Percentiles rank a stretch among this genome's conserved stretches.
These are phyloP conservation scores for Puntigrus tetrazona DNA, from an alignment of 2,113 vertebrate genomes.

Conservation along the genomic window DNA sequence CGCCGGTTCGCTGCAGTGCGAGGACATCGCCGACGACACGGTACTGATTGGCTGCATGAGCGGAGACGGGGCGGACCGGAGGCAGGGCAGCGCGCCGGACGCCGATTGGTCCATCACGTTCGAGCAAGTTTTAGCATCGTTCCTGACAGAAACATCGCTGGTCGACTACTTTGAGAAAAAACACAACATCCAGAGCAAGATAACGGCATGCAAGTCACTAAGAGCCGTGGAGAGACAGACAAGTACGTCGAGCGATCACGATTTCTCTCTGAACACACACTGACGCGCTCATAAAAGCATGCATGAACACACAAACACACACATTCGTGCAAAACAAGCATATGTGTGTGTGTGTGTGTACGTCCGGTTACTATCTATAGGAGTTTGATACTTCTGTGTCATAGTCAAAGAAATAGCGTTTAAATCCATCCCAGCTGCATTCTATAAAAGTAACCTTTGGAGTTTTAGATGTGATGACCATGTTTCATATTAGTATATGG, in stretches of 20 bases:
- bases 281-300: not conserved
- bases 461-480: not conserved
- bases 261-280: slow-evolving; percentile 74
- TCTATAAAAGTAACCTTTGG: not conserved
- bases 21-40: slow-evolving; percentile 87
- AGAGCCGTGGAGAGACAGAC: slow-evolving; percentile 86
- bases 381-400: slow-evolving; percentile 25
- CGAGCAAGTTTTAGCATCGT: slow-evolving; percentile 93
- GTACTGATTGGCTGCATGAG: slow-evolving; percentile 81
- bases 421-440: not conserved
- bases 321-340: slow-evolving; percentile 12
- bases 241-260: slow-evolving; percentile 88
- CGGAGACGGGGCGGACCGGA: slow-evolving; percentile 57
- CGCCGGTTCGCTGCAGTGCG: slow-evolving; percentile 85
- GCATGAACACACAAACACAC: not conserved
- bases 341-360: slow-evolving; percentile 12
- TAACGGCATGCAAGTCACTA: slow-evolving; percentile 79
- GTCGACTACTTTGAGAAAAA: slow-evolving; percentile 95
- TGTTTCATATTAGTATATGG: not conserved
- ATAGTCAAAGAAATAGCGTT: slow-evolving; percentile 24
- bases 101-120: slow-evolving; percentile 94
- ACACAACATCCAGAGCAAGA: slow-evolving; percentile 81
- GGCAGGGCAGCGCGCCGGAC: slow-evolving; percentile 79
- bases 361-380: not conserved
- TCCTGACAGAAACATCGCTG: slow-evolving; percentile 89